phyloP scores from a whole-genome alignment of 2,888 invertebrate species.

The Chaetoderma sp. region DNA sequence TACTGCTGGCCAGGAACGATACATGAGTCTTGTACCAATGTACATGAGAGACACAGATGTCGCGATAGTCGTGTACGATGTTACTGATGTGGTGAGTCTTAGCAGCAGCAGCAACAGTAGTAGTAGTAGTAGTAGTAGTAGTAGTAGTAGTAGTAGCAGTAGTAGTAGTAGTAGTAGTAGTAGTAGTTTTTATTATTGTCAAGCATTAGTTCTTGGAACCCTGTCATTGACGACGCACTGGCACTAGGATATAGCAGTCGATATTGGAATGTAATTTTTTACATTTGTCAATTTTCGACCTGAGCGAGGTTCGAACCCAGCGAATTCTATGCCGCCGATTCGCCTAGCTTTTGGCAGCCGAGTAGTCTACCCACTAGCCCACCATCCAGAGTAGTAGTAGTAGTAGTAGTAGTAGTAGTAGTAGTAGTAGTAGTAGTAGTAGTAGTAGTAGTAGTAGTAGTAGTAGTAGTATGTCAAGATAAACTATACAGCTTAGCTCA shows the following conservation, averaged over 20 bases:
- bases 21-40: conserved; percentile 47
- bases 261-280: too few species aligned
- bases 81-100: conserved; percentile 42
- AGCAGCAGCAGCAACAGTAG: conserved; percentile 17
- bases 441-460: conserved; percentile 23
- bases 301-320: too few species aligned
- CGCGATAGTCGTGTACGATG: conserved; percentile 48
- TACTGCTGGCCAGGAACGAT: conserved; percentile 53
- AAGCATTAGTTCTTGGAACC: too few species aligned
- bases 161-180: conserved; percentile 23
- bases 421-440: conserved; percentile 17
- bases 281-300: too few species aligned
- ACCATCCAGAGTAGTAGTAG: too few species aligned
- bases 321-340: background rate
- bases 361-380: too few species aligned
- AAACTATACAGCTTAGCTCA: too few species aligned
- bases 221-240: too few species aligned
- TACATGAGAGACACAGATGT: conserved; percentile 46
- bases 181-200: too few species aligned
- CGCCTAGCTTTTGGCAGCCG: too few species aligned
- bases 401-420: conserved; percentile 21
- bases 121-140: conserved; percentile 23
- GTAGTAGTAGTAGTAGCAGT: conserved; percentile 23
- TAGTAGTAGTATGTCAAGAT: too few species aligned
- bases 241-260: too few species aligned